Conservation (phyloP, 1,140 invertebrate genomes). For the Frieseomelitta varia region DNA sequence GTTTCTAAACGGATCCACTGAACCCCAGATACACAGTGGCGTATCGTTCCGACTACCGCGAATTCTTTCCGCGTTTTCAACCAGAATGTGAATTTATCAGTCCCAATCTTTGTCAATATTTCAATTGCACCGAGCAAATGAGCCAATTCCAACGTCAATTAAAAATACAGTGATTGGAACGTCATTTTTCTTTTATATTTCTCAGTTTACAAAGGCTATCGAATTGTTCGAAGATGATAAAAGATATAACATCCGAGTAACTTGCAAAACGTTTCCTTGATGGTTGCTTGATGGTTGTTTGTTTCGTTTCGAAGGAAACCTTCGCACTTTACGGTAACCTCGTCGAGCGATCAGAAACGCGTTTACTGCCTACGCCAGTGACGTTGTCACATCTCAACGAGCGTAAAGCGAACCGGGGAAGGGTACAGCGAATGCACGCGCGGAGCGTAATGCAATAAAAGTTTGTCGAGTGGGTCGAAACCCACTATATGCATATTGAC, state of each 20-base stretch:
- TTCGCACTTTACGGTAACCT: not conserved
- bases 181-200: no score
- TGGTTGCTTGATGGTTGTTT: no score
- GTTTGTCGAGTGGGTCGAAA: constrained; percentile 76
- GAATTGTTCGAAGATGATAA: no score
- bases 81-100: not conserved
- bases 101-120: not conserved
- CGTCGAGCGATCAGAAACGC: constrained; percentile 1
- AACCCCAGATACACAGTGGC: constrained; percentile 46
- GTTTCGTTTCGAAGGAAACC: no score
- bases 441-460: constrained; percentile 76
- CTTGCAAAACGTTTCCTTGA: no score
- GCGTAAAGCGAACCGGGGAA: constrained; percentile 62
- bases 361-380: constrained; percentile 62
- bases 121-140: no score
- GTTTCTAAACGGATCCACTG: constrained; percentile 59
- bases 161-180: no score
- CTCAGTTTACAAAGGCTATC: no score
- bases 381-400: constrained; percentile 51
- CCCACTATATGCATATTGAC: constrained; percentile 75
- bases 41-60: constrained; percentile 12
- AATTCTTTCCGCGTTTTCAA: no score
- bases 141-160: no score
- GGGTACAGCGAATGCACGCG: constrained; percentile 60
- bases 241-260: no score